phyloP scores from a whole-genome alignment of 1,140 invertebrate genomes.

The Delia radicum region DNA sequence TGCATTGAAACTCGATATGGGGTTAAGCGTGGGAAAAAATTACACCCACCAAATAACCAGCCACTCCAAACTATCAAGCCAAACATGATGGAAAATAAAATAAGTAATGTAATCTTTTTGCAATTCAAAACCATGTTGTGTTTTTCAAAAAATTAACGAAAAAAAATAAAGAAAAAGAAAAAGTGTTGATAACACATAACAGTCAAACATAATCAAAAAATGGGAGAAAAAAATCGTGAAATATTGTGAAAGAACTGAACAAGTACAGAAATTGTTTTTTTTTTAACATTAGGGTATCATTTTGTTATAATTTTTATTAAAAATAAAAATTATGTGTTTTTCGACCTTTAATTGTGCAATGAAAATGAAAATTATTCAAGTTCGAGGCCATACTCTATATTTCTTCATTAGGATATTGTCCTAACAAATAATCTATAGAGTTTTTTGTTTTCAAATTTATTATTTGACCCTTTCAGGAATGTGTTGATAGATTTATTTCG shows the following conservation, averaged over 20 bases:
- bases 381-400: too few species aligned
- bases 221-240: background rate
- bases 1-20: conserved; percentile 17
- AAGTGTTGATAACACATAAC: background rate
- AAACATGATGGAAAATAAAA: background rate
- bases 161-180: background rate
- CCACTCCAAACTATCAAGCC: background rate
- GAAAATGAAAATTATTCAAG: too few species aligned
- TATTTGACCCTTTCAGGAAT: too few species aligned
- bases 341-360: too few species aligned
- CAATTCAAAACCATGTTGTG: background rate
- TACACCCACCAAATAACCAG: background rate
- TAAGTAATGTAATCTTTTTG: background rate
- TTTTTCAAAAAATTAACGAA: background rate
- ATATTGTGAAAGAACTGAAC: background rate
- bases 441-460: too few species aligned
- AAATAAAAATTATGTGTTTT: background rate
- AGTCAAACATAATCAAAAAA: background rate
- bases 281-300: background rate
- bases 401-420: too few species aligned
- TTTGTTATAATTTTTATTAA: too few species aligned
- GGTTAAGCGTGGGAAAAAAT: conserved; percentile 16
- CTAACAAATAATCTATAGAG: too few species aligned
- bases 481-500: too few species aligned
- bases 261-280: background rate